Base-by-base conservation (phyloP, 2,797 vertebrate genomes). In the Eulemur albifrons region DNA sequence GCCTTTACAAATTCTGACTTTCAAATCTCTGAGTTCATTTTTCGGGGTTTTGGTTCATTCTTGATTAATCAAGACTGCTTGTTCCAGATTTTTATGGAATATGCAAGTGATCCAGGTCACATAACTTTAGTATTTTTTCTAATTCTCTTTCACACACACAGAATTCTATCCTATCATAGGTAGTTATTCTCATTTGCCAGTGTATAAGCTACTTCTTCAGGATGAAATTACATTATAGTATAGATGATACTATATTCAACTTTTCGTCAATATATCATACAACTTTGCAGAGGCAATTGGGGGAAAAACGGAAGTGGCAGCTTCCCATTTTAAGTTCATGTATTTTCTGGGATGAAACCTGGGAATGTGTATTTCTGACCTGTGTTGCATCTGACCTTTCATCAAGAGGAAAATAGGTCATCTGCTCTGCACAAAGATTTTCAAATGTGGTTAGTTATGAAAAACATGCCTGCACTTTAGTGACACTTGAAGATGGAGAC, bases 31-130 rank as follows among this genome's bases (percentile, higher is more conserved):
- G 30, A 48, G 40, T 93, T 88, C 72, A 45, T 91, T 85, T 77
- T 85, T 89, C 25, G 69, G 61, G 30, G 43, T 79, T 85, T 94
- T 67, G 17, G 5, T 79, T 87, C 54, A 69, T 95, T 96, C 50
- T 79, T 94, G 40, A 69, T 83, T 95, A 92, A 93, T 75, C 7
- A 86, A 95, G 59, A 70, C 45, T 52, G 17, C 92, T 88, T 52
- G 17, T 93, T 92, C 5, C 25, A 92, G 17, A 85, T 77, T 88
- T 92, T 89, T 85, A 85, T 59, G 45, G 54, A 92, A 45, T 83
- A 90, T 73, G 45, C 25, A 88, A 86, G 7, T 90, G 40, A 96
- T 93, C 88, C n/a, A 52, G 14, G 43, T 70, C 38, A 69, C 21
- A 32, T 43, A 67, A 14, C 10, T 94, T 93, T 67, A 43, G 12